Conservation (phyloP, 1,140 invertebrate species). For the Drosophila pandora region DNA sequence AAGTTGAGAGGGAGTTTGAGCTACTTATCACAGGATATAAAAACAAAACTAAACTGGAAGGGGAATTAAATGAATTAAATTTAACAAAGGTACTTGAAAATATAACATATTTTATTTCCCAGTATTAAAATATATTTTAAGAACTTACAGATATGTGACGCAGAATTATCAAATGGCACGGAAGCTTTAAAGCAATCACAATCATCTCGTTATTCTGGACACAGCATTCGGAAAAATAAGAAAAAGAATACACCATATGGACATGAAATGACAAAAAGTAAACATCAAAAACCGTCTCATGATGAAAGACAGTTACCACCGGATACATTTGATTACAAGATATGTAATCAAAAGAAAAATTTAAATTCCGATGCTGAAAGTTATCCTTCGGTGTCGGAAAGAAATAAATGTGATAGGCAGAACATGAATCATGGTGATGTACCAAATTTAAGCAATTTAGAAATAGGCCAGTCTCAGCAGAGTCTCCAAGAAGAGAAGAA, state of each 20-base stretch:
- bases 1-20: conserved; percentile 43
- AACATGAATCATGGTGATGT: conserved; percentile 9
- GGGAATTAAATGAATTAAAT: conserved; percentile 75
- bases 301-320: conserved; percentile 40
- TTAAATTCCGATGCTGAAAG: conserved; percentile 13
- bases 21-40: conserved; percentile 86
- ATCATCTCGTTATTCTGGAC: conserved; percentile 8
- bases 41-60: conserved; percentile 84
- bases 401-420: conserved; percentile 19
- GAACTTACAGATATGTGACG: conserved; percentile 23
- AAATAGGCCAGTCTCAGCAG: conserved; percentile 8
- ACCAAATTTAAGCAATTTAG: conserved; percentile 26
- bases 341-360: conserved; percentile 28
- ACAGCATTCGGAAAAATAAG: conserved; percentile 29
- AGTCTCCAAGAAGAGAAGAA: conserved; percentile 7
- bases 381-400: conserved; percentile 14
- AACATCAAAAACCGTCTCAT: conserved; percentile 28
- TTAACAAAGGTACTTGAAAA: conserved; percentile 22
- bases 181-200: conserved; percentile 21
- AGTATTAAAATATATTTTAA: neutral
- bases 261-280: conserved; percentile 13
- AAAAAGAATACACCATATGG: conserved; percentile 33
- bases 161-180: conserved; percentile 36
- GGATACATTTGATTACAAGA: conserved; percentile 43
- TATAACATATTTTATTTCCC: neutral